Evolutionary conservation across 2,113 vertebrate genomes (phyloP).

Genomic region (Halcyon malimbica): DNA sequence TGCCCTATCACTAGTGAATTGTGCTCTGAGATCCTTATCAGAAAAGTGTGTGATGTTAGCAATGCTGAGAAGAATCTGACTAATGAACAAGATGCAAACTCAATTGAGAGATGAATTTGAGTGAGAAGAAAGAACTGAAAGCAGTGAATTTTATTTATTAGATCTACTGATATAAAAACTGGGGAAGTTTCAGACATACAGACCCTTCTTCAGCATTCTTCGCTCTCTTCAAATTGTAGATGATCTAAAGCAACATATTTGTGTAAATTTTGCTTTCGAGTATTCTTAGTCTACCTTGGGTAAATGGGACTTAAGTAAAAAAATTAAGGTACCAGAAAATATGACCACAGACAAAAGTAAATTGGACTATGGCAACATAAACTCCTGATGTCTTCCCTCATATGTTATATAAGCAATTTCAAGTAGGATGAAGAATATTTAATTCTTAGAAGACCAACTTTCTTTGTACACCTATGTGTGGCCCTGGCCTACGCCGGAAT

Average conservation of each 20-base stretch:
- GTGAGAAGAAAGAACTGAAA: neutral
- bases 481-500: neutral
- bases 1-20: neutral
- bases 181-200: neutral
- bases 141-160: neutral
- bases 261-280: neutral
- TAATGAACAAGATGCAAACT: neutral
- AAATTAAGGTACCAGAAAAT: neutral
- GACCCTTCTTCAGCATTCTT: neutral
- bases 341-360: neutral
- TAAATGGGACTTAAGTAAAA: neutral
- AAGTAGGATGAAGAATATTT: neutral
- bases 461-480: neutral
- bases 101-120: slow-evolving; percentile 1
- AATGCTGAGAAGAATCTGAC: neutral
- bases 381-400: neutral
- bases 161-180: neutral
- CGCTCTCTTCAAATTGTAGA: neutral
- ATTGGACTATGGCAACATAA: neutral
- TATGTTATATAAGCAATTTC: neutral
- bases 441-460: neutral
- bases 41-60: neutral
- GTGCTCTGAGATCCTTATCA: neutral
- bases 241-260: neutral
- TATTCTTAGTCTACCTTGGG: neutral